A percentile compares a stretch with the other conserved stretches of the same genome.
phyloP scores from a whole-genome alignment of 2,888 invertebrate genomes.

The Steinernema carpocapsae region DNA sequence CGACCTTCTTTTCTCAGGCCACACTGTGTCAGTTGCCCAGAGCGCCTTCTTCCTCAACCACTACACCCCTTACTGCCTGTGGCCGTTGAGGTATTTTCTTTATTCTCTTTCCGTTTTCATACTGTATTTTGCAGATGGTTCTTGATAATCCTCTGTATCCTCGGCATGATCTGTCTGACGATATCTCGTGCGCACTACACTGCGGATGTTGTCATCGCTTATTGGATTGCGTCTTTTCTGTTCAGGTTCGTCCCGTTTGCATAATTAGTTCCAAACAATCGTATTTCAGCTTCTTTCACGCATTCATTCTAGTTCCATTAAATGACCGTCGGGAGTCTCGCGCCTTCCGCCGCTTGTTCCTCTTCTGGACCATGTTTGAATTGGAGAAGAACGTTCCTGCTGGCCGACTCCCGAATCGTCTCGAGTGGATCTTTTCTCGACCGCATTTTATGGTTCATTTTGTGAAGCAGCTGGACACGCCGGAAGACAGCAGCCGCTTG shows the following conservation, averaged over 20 bases:
- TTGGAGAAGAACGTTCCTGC: constrained; percentile 40
- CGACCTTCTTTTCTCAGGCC: constrained; percentile 60
- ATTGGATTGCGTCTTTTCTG: constrained; percentile 55
- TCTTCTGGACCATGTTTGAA: constrained; percentile 37
- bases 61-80: constrained; percentile 50
- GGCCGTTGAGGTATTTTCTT: background rate
- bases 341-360: constrained; percentile 36
- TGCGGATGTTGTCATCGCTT: constrained; percentile 59
- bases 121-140: background rate
- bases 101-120: background rate
- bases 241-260: constrained; percentile 47
- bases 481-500: background rate
- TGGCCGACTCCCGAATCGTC: constrained; percentile 38
- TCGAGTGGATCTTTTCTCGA: constrained; percentile 39
- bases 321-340: constrained; percentile 24
- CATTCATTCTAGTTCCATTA: constrained; percentile 30
- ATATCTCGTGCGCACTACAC: constrained; percentile 61
- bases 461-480: constrained; percentile 21
- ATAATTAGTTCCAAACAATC: background rate
- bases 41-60: constrained; percentile 53
- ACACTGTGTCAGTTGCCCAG: constrained; percentile 57
- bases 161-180: constrained; percentile 55
- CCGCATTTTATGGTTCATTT: constrained; percentile 35
- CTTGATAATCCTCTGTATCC: constrained; percentile 30
- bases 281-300: constrained; percentile 34